Evolutionary conservation across 2,113 vertebrate genomes (phyloP).

Genomic region (Trogon surrucura): DNA sequence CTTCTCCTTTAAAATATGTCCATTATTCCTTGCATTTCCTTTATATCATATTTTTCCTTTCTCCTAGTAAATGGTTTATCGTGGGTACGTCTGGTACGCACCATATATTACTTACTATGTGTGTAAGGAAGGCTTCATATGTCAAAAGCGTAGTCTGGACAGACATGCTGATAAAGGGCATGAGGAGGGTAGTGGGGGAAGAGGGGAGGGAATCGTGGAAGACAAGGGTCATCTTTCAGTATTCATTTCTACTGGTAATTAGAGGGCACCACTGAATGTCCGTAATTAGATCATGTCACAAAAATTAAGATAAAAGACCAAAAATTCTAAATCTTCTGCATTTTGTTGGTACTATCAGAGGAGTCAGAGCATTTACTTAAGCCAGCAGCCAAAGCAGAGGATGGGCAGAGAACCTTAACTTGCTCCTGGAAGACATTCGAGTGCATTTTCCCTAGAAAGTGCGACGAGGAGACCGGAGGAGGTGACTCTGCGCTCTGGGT

Average conservation of each 20-base stretch:
- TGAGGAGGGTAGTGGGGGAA: constrained; percentile 31
- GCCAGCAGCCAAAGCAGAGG: background rate
- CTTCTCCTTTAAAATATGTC: background rate
- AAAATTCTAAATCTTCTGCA: constrained; percentile 15
- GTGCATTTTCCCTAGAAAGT: background rate
- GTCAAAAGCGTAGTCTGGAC: background rate
- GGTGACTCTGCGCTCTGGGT: background rate
- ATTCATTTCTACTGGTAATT: constrained; percentile 74
- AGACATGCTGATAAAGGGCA: constrained; percentile 20
- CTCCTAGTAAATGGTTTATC: background rate
- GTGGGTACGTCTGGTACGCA: background rate
- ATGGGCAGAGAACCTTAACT: background rate
- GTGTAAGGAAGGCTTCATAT: constrained; percentile 8
- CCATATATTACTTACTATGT: background rate
- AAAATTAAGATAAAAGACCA: constrained; percentile 74
- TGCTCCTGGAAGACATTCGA: background rate
- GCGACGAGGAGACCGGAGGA: background rate
- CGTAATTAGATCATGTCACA: constrained; percentile 74
- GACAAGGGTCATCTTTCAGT: constrained; percentile 73
- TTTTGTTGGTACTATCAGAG: constrained; percentile 11
- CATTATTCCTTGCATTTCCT: background rate
- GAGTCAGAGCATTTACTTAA: background rate
- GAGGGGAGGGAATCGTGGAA: constrained; percentile 39
- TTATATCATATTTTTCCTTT: background rate
- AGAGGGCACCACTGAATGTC: constrained; percentile 60